A percentile compares a stretch with the other conserved stretches of the same genome.
Conservation (phyloP, 2,113 vertebrate species). For the Eublepharis macularius region DNA sequence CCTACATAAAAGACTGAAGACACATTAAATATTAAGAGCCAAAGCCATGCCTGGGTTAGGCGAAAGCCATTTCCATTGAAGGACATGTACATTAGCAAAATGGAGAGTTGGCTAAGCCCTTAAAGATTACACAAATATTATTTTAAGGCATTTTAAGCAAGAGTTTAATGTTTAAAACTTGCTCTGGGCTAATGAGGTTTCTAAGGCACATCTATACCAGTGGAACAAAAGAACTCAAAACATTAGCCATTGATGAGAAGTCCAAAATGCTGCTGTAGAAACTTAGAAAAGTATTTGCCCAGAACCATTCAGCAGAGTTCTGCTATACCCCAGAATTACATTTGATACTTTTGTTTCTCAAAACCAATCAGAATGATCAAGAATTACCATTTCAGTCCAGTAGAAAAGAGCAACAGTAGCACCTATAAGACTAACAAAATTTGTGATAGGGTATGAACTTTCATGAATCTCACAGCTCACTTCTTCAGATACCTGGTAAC, state of each 20-base stretch:
- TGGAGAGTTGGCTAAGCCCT: background rate
- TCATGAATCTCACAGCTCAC: no score
- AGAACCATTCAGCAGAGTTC: background rate
- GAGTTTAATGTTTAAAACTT: background rate
- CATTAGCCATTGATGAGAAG: background rate
- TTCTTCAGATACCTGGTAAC: no score
- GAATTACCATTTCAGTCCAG: background rate
- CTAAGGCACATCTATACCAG: background rate
- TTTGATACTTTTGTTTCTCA: background rate
- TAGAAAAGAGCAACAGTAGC: no score
- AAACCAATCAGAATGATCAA: background rate
- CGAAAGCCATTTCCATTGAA: conserved; percentile 23
- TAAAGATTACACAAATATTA: conserved; percentile 12
- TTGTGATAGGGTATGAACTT: no score
- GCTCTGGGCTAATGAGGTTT: background rate
- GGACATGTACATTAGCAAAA: background rate
- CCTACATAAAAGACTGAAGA: conserved; percentile 52
- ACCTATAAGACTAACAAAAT: no score
- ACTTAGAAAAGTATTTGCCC: background rate
- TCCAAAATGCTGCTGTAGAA: background rate
- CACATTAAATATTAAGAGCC: conserved; percentile 34
- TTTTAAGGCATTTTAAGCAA: background rate
- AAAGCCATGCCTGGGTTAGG: conserved; percentile 16
- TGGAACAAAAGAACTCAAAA: background rate
- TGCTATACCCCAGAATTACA: background rate